phyloP scores from a whole-genome alignment of 1,140 invertebrate genomes.

The Apis laboriosa region DNA sequence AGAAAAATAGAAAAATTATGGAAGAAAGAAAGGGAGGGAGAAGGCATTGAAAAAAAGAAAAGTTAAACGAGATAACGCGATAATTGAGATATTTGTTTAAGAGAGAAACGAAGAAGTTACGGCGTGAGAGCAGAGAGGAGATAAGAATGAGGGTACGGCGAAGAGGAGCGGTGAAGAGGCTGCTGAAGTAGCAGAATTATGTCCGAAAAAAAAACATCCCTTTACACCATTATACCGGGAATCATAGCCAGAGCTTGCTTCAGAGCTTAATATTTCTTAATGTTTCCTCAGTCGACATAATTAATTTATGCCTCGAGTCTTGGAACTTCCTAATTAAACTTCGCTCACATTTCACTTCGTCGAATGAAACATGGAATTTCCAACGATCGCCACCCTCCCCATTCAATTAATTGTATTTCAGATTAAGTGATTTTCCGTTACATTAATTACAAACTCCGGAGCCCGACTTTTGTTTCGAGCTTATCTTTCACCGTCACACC shows the following conservation, averaged over 20 bases:
- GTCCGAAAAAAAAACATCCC: neutral
- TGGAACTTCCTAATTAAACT: constrained; percentile 58
- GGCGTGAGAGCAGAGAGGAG: too few relatives aligned
- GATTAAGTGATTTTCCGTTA: constrained; percentile 34
- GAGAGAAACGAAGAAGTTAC: neutral
- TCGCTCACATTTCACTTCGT: constrained; percentile 35
- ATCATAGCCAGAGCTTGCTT: constrained; percentile 15
- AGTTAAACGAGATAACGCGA: neutral
- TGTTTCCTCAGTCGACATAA: constrained; percentile 38
- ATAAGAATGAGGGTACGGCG: too few relatives aligned
- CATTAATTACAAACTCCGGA: neutral
- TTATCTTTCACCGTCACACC: neutral
- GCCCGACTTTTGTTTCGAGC: neutral
- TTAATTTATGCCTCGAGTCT: constrained; percentile 59
- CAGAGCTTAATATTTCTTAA: constrained; percentile 61
- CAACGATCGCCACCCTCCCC: neutral
- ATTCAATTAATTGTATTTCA: constrained; percentile 40
- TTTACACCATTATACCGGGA: constrained; percentile 2
- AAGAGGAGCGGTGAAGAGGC: neutral
- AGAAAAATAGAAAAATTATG: too few relatives aligned
- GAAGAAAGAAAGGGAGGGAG: neutral
- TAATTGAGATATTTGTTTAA: constrained; percentile 6
- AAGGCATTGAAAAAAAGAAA: neutral
- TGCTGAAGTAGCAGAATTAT: neutral
- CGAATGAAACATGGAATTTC: constrained; percentile 10